Conservation (phyloP, 2,888 invertebrate species). For the Euzetes globulus region DNA sequence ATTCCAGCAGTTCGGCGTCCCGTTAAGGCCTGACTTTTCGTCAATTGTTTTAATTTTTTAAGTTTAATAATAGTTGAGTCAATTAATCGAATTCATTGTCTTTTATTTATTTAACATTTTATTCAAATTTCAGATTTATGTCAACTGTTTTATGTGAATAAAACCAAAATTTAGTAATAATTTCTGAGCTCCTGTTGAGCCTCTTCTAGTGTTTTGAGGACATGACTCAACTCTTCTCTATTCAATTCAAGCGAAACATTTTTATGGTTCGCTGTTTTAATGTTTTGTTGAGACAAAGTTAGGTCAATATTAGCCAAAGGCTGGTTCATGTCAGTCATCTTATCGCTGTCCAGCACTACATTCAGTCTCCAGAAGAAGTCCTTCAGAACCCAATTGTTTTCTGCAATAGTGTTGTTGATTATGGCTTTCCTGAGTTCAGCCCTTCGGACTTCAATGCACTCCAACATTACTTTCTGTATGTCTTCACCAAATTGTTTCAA, state of each 20-base stretch:
- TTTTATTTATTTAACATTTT: too few species aligned
- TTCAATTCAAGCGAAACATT: conserved; percentile 45
- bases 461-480: conserved; percentile 42
- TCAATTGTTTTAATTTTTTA: too few species aligned
- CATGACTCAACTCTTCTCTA: conserved; percentile 44
- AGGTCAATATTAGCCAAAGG: conserved; percentile 45
- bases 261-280: conserved; percentile 18
- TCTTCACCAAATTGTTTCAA: conserved; percentile 38
- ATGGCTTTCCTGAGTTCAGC: conserved; percentile 43
- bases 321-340: conserved; percentile 44
- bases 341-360: conserved; percentile 47
- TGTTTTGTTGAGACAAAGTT: conserved; percentile 39
- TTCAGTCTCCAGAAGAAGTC: conserved; percentile 48
- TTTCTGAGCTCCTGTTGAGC: conserved; percentile 44
- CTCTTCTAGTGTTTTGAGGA: conserved; percentile 45
- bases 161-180: not conserved
- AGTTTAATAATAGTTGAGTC: too few species aligned
- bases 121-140: too few species aligned
- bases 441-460: conserved; percentile 43
- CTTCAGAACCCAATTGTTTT: conserved; percentile 44
- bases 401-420: conserved; percentile 43
- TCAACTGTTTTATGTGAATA: too few species aligned
- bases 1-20: too few species aligned
- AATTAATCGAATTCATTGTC: too few species aligned
- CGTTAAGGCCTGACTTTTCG: too few species aligned